Percentiles rank a stretch among this genome's conserved stretches.
Evolutionary conservation across 2,888 invertebrate genomes (phyloP).

Genomic region (Alcis repandata): DNA sequence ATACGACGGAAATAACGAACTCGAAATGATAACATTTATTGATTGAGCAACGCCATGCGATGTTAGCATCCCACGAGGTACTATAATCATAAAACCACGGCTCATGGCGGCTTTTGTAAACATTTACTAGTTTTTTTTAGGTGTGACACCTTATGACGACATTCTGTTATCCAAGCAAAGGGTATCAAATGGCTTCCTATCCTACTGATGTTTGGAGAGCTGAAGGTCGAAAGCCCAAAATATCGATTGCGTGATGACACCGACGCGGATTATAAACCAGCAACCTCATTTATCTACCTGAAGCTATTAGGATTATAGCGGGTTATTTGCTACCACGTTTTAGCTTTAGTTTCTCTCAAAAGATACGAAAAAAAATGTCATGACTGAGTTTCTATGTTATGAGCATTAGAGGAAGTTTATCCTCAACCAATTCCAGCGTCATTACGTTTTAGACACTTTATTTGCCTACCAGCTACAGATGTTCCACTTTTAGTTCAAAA

Average conservation of each 20-base stretch:
- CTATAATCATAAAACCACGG: conserved; percentile 20
- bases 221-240: conserved; percentile 53
- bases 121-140: conserved; percentile 55
- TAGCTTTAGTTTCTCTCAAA: no score
- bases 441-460: no score
- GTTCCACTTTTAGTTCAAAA: background rate
- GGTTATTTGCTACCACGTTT: background rate
- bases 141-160: conserved; percentile 53
- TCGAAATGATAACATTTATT: conserved; percentile 41
- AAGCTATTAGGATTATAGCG: conserved; percentile 17
- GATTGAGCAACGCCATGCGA: conserved; percentile 44
- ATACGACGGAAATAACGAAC: conserved; percentile 45
- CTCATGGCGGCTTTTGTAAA: conserved; percentile 42
- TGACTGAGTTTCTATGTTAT: no score
- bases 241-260: conserved; percentile 52
- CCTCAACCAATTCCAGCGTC: no score
- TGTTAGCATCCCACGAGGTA: background rate
- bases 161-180: conserved; percentile 43
- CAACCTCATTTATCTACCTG: conserved; percentile 32
- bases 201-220: conserved; percentile 46
- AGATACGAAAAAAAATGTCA: no score
- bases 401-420: no score
- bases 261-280: conserved; percentile 19
- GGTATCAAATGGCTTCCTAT: conserved; percentile 50
- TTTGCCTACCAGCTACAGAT: background rate